phyloP scores from a whole-genome alignment of 2,113 vertebrate genomes.

The Tapirus terrestris region DNA sequence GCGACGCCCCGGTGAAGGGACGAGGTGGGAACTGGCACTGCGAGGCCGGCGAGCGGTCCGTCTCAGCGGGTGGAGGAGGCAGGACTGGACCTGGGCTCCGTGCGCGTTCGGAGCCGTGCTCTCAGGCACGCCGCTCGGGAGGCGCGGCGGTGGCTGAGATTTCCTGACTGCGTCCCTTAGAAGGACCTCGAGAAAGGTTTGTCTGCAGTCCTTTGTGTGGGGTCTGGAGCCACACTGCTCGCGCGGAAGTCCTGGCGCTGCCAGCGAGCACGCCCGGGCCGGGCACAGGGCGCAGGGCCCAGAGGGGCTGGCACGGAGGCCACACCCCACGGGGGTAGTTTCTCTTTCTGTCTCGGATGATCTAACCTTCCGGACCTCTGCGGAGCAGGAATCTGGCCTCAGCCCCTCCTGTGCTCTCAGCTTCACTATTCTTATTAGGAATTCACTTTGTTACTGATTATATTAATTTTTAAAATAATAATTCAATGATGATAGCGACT shows the following conservation, averaged over 20 bases:
- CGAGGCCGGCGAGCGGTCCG: background rate
- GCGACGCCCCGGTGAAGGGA: background rate
- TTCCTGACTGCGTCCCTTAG: background rate
- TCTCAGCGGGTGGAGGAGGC: background rate
- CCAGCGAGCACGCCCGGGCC: background rate
- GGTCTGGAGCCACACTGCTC: background rate
- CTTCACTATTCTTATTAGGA: background rate
- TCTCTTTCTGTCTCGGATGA: background rate
- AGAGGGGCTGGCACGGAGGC: too few relatives aligned
- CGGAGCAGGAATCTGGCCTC: background rate
- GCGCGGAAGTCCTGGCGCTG: accelerated
- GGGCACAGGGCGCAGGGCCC: background rate
- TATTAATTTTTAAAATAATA: background rate
- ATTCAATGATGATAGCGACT: background rate
- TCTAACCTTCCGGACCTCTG: background rate
- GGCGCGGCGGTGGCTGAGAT: background rate
- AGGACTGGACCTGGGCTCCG: background rate
- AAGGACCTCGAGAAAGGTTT: background rate
- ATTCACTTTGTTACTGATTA: background rate
- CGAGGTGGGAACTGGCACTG: accelerated
- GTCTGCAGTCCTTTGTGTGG: background rate
- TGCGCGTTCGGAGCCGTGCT: background rate
- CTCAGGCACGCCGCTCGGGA: background rate
- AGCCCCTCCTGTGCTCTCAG: background rate
- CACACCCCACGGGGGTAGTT: too few relatives aligned